phyloP scores from a whole-genome alignment of 2,113 vertebrate genomes.

The Rhynchomys soricoides region DNA sequence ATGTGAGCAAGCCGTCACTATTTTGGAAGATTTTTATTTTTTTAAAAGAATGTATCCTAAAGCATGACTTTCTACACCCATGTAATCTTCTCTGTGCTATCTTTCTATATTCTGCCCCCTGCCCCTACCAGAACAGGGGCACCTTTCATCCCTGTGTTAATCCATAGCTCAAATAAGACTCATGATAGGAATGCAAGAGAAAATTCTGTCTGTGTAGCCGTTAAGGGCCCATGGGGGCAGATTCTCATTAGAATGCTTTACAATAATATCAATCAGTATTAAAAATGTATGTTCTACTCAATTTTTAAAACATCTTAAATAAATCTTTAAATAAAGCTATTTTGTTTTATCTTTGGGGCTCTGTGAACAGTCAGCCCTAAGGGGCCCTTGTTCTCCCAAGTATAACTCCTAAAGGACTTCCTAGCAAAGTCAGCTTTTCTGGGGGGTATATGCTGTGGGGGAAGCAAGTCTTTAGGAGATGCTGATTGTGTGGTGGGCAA shows the following conservation, averaged over 20 bases:
- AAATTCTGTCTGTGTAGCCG: constrained; percentile 61
- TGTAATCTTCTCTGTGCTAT: background rate
- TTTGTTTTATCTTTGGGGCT: constrained; percentile 87
- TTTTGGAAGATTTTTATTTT: constrained; percentile 22
- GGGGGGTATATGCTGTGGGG: background rate
- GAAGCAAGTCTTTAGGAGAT: background rate
- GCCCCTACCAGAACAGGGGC: background rate
- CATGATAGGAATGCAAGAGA: constrained; percentile 70
- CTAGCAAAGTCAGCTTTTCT: constrained; percentile 17
- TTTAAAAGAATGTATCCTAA: constrained; percentile 24
- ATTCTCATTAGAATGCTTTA: constrained; percentile 87
- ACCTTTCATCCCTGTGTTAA: constrained; percentile 42
- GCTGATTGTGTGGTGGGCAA: background rate
- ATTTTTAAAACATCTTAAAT: constrained; percentile 88
- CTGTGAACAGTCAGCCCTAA: constrained; percentile 66
- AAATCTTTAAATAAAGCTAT: constrained; percentile 90
- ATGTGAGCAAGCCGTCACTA: background rate
- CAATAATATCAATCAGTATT: constrained; percentile 90
- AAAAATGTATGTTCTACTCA: constrained; percentile 88
- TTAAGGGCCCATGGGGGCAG: constrained; percentile 79
- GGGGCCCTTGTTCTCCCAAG: background rate
- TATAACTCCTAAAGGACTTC: background rate
- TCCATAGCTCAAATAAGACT: constrained; percentile 43
- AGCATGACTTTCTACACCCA: background rate
- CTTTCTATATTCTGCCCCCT: background rate